Evolutionary conservation across 2,888 invertebrate species (phyloP), one percentile per base, ranked within the genome.

Genomic region (Eumacrocentrus americanus): DNA sequence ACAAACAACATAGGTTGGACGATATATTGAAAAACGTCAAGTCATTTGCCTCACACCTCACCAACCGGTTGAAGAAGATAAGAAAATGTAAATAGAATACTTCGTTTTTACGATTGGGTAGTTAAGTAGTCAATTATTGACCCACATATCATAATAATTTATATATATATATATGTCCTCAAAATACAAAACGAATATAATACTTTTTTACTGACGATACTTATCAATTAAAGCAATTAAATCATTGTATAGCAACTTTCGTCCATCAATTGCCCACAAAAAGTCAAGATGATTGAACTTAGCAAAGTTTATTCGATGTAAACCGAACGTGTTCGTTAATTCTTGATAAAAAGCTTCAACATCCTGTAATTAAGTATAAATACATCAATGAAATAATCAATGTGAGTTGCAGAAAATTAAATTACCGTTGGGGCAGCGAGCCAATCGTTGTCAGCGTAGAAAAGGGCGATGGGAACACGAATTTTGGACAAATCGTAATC

Each of bases 251-350:
- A 90, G 85, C 7, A 89, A 77, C 62, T 80, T 81, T 0, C 84
- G 83, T 0, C 87, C 88, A 70, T 90, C 86, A 9, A 83, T 83
- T 0, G 85, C 90, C 83, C 85, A 90, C 6, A 91, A 69, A 72
- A 89, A 91, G 75, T 91, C 91, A 11, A 91, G 81, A 69, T 91
- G 91, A 75, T 89, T 91, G 71, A 91, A 91, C 54, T 86, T 82
- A 44, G 86, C 81, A 50, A 84, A 80, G 0, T 88, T 84, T 9
- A 91, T 85, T 67, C 85, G 80, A 67, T 86, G 87, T 23, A 85
- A 81, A 29, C 85, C 86, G 48, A 87, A 82, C 1, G 78, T 67
- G 3, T 85, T 85, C 0, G 83, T 81, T 12, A 91, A 72, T 57
- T 84, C 79, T 0, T 80, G 76, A 50, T 84, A 85, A 38, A 91